These are phyloP conservation scores for Holocentrus rufus DNA, from an alignment of 2,797 vertebrate genomes.

Conservation along the genomic window DNA sequence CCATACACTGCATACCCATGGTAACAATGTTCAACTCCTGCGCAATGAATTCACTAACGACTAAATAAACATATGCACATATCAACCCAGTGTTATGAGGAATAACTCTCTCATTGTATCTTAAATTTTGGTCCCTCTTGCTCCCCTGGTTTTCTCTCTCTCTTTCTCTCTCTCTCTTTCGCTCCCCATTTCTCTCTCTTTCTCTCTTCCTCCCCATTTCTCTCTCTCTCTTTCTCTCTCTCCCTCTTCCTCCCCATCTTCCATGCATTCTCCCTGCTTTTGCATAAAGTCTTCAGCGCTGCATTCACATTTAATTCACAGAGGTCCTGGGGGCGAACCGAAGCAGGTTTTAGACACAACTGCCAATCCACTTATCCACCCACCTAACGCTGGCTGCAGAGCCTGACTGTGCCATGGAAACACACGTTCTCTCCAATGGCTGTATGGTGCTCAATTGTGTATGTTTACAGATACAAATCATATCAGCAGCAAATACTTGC, in stretches of 20 bases:
- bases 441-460: slow-evolving; percentile 40
- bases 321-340: slow-evolving; percentile 76
- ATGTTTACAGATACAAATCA: slow-evolving; percentile 23
- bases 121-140: slow-evolving; percentile 20
- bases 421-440: slow-evolving; percentile 55
- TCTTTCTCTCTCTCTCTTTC: slow-evolving; percentile 40
- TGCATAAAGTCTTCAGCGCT: slow-evolving; percentile 64
- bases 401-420: slow-evolving; percentile 68
- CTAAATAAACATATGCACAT: slow-evolving; percentile 18
- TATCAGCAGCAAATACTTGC: slow-evolving; percentile 27
- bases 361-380: slow-evolving; percentile 82
- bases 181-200: slow-evolving; percentile 18
- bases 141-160: slow-evolving; percentile 9
- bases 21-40: slow-evolving; percentile 52
- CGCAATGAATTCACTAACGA: slow-evolving; percentile 56
- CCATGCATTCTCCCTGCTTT: slow-evolving; percentile 58
- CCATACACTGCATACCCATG: slow-evolving; percentile 40
- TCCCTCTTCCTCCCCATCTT: slow-evolving; percentile 31
- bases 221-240: slow-evolving; percentile 28
- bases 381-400: slow-evolving; percentile 74
- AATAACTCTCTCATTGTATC: slow-evolving; percentile 52
- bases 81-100: slow-evolving; percentile 44
- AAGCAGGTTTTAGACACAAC: slow-evolving; percentile 79
- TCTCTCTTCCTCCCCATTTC: slow-evolving; percentile 2
- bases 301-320: slow-evolving; percentile 77